A percentile compares a stretch with the other conserved stretches of the same genome.
phyloP scores from a whole-genome alignment of 2,797 vertebrate genomes.

The Salarias fasciatus region DNA sequence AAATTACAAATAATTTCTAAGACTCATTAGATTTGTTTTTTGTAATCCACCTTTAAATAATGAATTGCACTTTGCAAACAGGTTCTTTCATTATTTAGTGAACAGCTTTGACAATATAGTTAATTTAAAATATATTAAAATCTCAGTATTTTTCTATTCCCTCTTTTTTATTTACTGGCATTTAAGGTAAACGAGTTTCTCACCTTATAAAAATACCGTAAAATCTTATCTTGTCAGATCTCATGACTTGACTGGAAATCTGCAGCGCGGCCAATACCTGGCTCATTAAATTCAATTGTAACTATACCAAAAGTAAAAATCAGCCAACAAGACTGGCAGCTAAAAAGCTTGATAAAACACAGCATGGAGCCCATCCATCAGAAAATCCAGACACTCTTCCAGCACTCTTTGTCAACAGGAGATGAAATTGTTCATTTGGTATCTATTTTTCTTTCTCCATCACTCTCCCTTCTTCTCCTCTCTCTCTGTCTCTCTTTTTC shows the following conservation, averaged over 20 bases:
- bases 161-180: too few relatives aligned
- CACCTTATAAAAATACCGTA: conserved; percentile 5
- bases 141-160: too few relatives aligned
- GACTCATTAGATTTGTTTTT: too few relatives aligned
- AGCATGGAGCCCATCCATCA: conserved; percentile 64
- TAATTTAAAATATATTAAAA: too few relatives aligned
- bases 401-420: conserved; percentile 62
- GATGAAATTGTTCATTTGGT: conserved; percentile 62
- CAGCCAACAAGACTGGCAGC: conserved; percentile 63
- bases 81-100: too few relatives aligned
- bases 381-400: conserved; percentile 58
- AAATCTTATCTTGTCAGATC: conserved; percentile 6
- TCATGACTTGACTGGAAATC: conserved; percentile 23
- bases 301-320: conserved; percentile 64
- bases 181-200: background rate
- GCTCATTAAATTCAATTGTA: conserved; percentile 70
- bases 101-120: too few relatives aligned
- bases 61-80: too few relatives aligned
- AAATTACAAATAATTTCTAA: too few relatives aligned
- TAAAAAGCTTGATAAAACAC: conserved; percentile 64
- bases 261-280: conserved; percentile 63
- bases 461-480: background rate
- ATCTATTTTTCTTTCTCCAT: conserved; percentile 27
- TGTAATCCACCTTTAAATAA: too few relatives aligned
- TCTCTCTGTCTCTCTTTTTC: conserved; percentile 1